Evolutionary conservation across 2,888 invertebrate genomes (phyloP), one percentile per base, ranked within the genome.

Genomic region (Apotomis turbidana): DNA sequence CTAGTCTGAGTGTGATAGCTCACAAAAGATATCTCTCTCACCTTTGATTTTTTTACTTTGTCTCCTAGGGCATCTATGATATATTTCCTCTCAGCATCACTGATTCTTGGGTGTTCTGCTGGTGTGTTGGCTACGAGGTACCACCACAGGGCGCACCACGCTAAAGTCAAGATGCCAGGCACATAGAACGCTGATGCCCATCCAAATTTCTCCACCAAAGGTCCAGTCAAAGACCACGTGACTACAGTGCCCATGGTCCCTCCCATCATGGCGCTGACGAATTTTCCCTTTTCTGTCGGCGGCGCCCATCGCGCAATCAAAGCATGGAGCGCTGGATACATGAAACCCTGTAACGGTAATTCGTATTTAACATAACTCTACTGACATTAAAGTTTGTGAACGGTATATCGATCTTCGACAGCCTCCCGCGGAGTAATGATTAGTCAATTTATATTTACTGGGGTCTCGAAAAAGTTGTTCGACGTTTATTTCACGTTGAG

Each of bases 291-390:
- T 82, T 96, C 96, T n/a, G 94, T 93, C 1, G 96, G 96, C 0
- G 96, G 96, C 0, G 96, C 94, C 96, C 96, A 96, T 79, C 95
- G 94, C 0, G 96, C 96, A 4, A 96, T 95, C 72, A 96, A 81
- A 4, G 94, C 94, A 76, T 96, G 96, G 9, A 95, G 89, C 4
- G 95, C 92, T 3, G 96, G 96, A 83, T 95, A 96, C 38, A 94
- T 86, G 36, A 95, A 90, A 9, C 96, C 96, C 92, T 95, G 81
- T 61, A 87, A 87, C 41, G 38, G 51, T n/a, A 49, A 49, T 46
- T 46, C 5, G n/a, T 60, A 12, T 46, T 15, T 4, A 15, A 8
- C 4, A 13, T 8, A 9, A 44, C 27, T 27, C 27, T 27, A 27
- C 27, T 27, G 2, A 27, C 27, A 27, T 27, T 27, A 27, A 27